phyloP scores from a whole-genome alignment of 2,888 invertebrate species.

The Boloria selene region DNA sequence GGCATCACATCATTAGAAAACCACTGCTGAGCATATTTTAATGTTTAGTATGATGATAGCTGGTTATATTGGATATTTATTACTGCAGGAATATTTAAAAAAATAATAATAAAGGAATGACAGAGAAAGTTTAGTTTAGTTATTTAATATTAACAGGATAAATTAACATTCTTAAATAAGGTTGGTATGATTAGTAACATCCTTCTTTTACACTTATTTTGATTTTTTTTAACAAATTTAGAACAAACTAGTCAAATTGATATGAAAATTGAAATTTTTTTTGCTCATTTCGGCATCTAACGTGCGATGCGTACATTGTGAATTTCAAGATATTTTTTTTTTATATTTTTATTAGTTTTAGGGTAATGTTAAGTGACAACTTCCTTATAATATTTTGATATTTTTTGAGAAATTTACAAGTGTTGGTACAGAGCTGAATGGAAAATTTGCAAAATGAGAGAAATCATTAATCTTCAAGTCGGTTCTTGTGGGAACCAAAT shows the following conservation, averaged over 20 bases:
- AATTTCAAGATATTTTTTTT: conserved; percentile 43
- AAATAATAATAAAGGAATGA: too few relatives aligned
- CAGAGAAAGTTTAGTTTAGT: too few relatives aligned
- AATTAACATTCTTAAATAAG: background rate
- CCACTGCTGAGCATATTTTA: too few relatives aligned
- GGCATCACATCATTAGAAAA: too few relatives aligned
- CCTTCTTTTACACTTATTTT: conserved; percentile 45
- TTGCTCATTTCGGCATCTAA: conserved; percentile 57
- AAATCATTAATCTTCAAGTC: conserved; percentile 90
- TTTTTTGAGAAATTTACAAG: conserved; percentile 66
- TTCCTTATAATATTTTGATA: conserved; percentile 53
- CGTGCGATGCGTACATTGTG: conserved; percentile 68
- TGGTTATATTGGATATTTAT: too few relatives aligned
- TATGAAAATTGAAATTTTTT: background rate
- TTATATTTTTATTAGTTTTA: conserved; percentile 61
- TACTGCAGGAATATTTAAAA: too few relatives aligned
- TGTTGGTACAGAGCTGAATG: conserved; percentile 44
- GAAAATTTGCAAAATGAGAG: conserved; percentile 83
- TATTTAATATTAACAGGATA: too few relatives aligned
- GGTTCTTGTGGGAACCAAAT: conserved; percentile 85
- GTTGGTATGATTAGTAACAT: background rate
- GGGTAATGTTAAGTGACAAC: conserved; percentile 75
- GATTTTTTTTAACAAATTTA: conserved; percentile 13
- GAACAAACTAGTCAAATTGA: background rate
- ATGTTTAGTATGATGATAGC: too few relatives aligned